Evolutionary conservation across 2,888 invertebrate species (phyloP), one percentile per base, ranked within the genome.

Genomic region (Acrobasis consociella): DNA sequence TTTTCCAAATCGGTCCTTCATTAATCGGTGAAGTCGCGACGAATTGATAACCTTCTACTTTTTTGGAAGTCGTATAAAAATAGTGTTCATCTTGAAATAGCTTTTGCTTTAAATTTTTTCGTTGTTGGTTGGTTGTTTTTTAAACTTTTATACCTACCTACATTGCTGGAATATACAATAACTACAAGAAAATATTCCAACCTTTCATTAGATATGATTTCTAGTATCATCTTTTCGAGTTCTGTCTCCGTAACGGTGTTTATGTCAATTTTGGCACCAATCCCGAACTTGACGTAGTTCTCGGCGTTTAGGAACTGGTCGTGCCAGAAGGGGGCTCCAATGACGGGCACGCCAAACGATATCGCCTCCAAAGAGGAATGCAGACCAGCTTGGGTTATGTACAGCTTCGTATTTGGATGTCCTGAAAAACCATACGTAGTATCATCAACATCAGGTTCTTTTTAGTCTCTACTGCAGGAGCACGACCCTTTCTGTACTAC

Each of bases 301-400:
- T 69, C 67, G 17, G 53, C 58, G 49, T 72, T 71, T 8, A 63
- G 38, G 59, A 60, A 63, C 49, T 69, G 69, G 22, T 71, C 69
- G 0, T 5, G 62, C 2, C 62, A 16, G 9, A 64, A 58, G 13
- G 68, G 69, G 15, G 71, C 42, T 17, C 67, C 68, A 0, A 71
- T 51, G n/a, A 72, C 46, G 5, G 72, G 71, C 8, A 71, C 62
- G 37, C 58, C 64, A 2, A 63, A 62, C 2, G 31, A 22, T 10
- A 72, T 67, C 0, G 71, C 69, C 63, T 67, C 69, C 10, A 67
- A 65, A 0, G 66, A 65, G 0, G 71, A 70, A 53, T 70, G 69
- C 3, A 67, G 58, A 15, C 67, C 71, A 7, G 67, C 67, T 56
- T 69, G 65, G 0, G 67, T 69, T 46, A 72, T 62, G 31, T 71